Evolutionary conservation across 2,888 invertebrate species (phyloP), one percentile per base, ranked within the genome.

Genomic region (Andrena minutula): DNA sequence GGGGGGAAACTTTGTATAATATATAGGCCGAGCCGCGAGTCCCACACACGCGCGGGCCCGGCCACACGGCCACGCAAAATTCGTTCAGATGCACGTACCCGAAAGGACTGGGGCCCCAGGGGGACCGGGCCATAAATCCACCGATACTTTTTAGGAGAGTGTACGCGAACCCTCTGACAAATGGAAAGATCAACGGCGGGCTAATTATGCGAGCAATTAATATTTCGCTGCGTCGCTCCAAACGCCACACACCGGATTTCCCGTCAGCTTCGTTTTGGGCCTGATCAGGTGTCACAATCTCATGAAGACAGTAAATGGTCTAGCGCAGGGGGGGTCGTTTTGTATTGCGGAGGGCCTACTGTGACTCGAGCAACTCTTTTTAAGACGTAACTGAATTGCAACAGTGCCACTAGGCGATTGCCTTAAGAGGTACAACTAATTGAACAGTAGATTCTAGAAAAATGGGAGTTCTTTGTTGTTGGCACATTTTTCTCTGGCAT

Each of bases 1-100:
- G 51, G 73, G 80, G 71, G 73, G 80, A 88, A 86, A 88, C 88
- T 85, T 86, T 79, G 87, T 90, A 89, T 88, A 90, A 91, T 90
- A 88, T 92, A 91, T 91, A 86, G 88, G 86, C 85, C 68, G 75
- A 51, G 26, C 74, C 41, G 75, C 61, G 74, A 65, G 63, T 69
- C 32, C 58, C 77, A 49, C 47, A 65, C 76, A 51, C 41, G 58
- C 63, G 26, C 51, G 35, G 41, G 41, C 16, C 16, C 20, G 53
- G 56, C 26, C 82, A 82, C 82, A 82, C 82, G 60, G 64, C 72
- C 66, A 64, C 75, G 72, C 76, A 66, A 82, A 75, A 77, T 83
- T 77, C 77, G 83, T 64, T 77, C 83, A 72, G 82, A 75, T 82
- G 75, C 68, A 60, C 75, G 82, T 82, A 81, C 28, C 20, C 61